Percentiles rank a stretch among this genome's conserved stretches.
These are phyloP conservation scores for Apamea crenata DNA, from an alignment of 2,888 invertebrate species.

Conservation along the genomic window DNA sequence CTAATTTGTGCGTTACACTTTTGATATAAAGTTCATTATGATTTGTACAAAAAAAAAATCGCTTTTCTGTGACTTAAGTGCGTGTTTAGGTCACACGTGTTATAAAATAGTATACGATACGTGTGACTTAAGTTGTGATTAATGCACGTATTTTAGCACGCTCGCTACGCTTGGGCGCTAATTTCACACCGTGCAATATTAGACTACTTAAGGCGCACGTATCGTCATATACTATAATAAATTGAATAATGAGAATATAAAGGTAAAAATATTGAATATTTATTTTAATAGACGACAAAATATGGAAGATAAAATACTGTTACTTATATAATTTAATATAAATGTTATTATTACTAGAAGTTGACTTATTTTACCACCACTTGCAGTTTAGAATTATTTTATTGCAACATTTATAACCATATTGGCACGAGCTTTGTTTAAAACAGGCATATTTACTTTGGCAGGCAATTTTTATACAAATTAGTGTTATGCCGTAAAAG, in stretches of 20 bases:
- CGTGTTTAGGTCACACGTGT: background rate
- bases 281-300: slow-evolving; percentile 52
- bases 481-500: background rate
- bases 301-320: slow-evolving; percentile 56
- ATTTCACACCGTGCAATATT: no score
- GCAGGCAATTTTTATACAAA: slow-evolving; percentile 2
- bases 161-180: background rate
- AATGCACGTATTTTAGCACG: background rate
- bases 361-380: slow-evolving; percentile 12
- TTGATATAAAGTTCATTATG: no score
- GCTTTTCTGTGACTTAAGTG: background rate
- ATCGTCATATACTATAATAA: background rate
- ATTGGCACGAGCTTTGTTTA: slow-evolving; percentile 47
- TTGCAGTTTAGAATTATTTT: slow-evolving; percentile 4
- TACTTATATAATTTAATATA: slow-evolving; percentile 31
- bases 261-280: slow-evolving; percentile 58
- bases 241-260: slow-evolving; percentile 32
- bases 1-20: no score
- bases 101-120: background rate
- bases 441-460: slow-evolving; percentile 22
- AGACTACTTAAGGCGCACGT: background rate
- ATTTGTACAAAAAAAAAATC: no score
- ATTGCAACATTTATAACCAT: slow-evolving; percentile 26
- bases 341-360: slow-evolving; percentile 27
- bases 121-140: background rate